A percentile compares a stretch with the other conserved stretches of the same genome.
Conservation (phyloP, 1,140 invertebrate genomes). For the Apis dorsata region DNA sequence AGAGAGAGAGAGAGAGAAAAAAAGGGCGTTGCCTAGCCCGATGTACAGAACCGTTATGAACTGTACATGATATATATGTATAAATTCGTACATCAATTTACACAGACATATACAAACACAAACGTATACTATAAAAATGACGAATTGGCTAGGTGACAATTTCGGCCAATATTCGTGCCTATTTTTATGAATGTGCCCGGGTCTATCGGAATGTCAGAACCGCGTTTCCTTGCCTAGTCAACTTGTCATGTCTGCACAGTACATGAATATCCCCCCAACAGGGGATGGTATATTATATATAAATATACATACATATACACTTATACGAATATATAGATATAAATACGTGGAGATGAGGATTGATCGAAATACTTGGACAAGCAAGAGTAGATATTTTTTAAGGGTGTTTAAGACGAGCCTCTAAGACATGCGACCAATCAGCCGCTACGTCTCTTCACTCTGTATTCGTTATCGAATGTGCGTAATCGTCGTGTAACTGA, state of each 20-base stretch:
- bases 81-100: conserved; percentile 29
- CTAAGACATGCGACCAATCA: not conserved
- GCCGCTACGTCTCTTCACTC: not conserved
- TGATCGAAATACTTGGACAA: conserved; percentile 29
- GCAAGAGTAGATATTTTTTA: conserved; percentile 60
- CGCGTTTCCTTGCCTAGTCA: too few species aligned
- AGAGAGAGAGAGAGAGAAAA: too few species aligned
- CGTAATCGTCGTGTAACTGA: conserved; percentile 5
- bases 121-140: conserved; percentile 5
- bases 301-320: not conserved
- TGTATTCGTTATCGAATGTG: conserved; percentile 14
- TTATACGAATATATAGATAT: conserved; percentile 11
- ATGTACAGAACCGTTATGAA: conserved; percentile 62
- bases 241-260: not conserved
- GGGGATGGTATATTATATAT: conserved; percentile 7
- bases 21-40: conserved; percentile 15
- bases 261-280: not conserved
- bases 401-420: conserved; percentile 32
- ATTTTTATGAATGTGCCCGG: too few species aligned
- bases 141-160: too few species aligned
- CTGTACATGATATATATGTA: conserved; percentile 14
- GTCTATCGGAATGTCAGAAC: too few species aligned
- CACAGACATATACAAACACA: conserved; percentile 10
- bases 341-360: conserved; percentile 18
- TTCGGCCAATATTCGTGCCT: too few species aligned